Conservation (phyloP, 2,113 vertebrate species). For the Ranitomeya variabilis region DNA sequence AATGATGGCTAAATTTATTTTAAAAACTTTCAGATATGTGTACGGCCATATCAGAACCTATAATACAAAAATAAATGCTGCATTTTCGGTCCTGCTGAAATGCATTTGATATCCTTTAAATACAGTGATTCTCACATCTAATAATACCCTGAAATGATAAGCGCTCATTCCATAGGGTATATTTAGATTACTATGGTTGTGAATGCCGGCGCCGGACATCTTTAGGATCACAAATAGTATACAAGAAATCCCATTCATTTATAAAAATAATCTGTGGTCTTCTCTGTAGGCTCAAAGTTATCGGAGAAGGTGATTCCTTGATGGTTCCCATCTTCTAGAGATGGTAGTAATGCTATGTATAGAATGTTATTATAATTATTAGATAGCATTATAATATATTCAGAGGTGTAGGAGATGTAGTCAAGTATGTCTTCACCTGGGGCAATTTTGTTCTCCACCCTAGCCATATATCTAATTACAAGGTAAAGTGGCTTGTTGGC, state of each 20-base stretch:
- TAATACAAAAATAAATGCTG: neutral
- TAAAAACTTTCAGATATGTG: neutral
- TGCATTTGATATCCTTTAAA: constrained; percentile 5
- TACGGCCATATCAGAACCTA: neutral
- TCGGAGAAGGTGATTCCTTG: neutral
- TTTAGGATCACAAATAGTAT: constrained; percentile 1
- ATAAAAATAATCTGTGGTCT: constrained; percentile 2
- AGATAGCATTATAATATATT: no score
- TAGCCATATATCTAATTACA: no score
- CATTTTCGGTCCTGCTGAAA: neutral
- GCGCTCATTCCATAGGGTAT: constrained; percentile 6
- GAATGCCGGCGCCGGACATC: constrained; percentile 23
- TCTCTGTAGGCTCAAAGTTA: neutral
- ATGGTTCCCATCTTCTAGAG: neutral
- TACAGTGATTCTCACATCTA: neutral
- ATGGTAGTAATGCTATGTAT: neutral
- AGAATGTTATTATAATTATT: neutral
- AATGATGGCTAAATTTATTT: neutral
- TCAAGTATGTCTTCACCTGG: no score
- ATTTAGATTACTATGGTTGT: neutral
- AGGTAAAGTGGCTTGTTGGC: no score
- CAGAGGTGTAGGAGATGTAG: no score
- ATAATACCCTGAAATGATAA: constrained; percentile 11
- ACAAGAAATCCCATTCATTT: neutral
- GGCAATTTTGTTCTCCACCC: no score